phyloP scores from a whole-genome alignment of 2,888 invertebrate genomes.

The Caenorhabditis sinica region DNA sequence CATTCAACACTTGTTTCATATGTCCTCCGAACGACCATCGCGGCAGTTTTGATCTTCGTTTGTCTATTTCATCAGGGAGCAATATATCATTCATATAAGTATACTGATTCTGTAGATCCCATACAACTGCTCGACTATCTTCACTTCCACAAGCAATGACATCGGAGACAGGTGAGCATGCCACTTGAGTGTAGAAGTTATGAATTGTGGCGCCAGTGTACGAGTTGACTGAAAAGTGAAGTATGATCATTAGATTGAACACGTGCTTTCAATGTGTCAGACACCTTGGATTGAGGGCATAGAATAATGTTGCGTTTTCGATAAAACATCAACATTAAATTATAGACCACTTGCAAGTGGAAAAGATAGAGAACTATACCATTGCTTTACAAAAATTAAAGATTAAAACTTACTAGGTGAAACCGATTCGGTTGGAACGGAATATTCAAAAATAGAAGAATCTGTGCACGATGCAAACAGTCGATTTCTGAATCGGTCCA shows the following conservation, averaged over 20 bases:
- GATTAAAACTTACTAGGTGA: slow-evolving; percentile 35
- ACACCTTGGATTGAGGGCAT: too few species aligned
- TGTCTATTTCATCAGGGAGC: slow-evolving; percentile 41
- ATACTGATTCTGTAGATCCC: slow-evolving; percentile 64
- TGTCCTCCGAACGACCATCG: slow-evolving; percentile 57
- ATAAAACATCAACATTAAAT: too few species aligned
- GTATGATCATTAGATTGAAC: not conserved
- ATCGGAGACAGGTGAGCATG: slow-evolving; percentile 64
- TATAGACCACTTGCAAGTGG: too few species aligned
- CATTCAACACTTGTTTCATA: slow-evolving; percentile 50
- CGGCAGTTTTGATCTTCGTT: slow-evolving; percentile 28
- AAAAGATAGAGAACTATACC: too few species aligned
- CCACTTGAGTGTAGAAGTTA: slow-evolving; percentile 63
- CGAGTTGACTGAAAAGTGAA: slow-evolving; percentile 51
- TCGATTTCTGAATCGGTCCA: slow-evolving; percentile 57
- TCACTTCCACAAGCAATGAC: slow-evolving; percentile 60
- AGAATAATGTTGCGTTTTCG: too few species aligned
- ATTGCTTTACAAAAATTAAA: not conserved
- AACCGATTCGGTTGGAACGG: not conserved
- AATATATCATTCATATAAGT: slow-evolving; percentile 39
- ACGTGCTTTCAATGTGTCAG: too few species aligned
- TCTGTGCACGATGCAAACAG: slow-evolving; percentile 66
- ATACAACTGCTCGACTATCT: slow-evolving; percentile 55
- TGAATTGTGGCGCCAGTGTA: slow-evolving; percentile 59
- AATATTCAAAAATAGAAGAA: slow-evolving; percentile 61